These are phyloP conservation scores for Hydrozoanthus gracilis DNA, from an alignment of 92 coral and sea anemone genomes.

Conservation along the genomic window DNA sequence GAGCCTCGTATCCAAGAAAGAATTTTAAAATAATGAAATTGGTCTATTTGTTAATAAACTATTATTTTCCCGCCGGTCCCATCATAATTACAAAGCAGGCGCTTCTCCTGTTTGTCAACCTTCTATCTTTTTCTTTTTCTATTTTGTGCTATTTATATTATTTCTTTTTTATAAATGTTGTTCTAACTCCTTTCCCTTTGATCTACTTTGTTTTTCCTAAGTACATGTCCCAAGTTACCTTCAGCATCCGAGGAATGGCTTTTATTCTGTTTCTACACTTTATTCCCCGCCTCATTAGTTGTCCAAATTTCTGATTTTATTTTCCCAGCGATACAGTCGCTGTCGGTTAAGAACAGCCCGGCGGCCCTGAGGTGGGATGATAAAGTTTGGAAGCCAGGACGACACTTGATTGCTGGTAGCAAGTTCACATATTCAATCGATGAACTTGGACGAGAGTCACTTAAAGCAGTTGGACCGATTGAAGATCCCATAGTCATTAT, in stretches of 20 bases:
- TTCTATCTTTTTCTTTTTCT: too few relatives aligned
- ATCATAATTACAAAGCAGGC: too few relatives aligned
- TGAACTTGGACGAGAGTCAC: conserved; percentile 21
- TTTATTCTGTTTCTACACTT: background rate
- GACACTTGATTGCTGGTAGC: conserved; percentile 3
- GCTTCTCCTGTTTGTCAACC: too few relatives aligned
- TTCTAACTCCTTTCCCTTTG: too few relatives aligned
- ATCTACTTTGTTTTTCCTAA: background rate
- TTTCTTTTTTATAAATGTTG: too few relatives aligned
- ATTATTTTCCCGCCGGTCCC: too few relatives aligned
- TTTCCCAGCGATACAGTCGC: conserved; percentile 6
- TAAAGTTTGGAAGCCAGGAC: background rate
- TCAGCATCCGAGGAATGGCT: background rate
- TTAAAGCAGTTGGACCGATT: conserved; percentile 18
- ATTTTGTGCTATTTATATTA: too few relatives aligned
- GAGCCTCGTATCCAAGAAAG: too few relatives aligned
- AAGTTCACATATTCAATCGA: conserved; percentile 24
- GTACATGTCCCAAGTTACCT: background rate
- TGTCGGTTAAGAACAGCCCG: background rate
- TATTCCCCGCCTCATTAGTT: background rate
- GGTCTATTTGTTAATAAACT: too few relatives aligned
- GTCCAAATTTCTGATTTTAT: background rate
- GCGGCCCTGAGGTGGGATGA: conserved; percentile 12
- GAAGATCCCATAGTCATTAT: conserved; percentile 11
- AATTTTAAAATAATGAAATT: too few relatives aligned